Conservation (phyloP, 2,888 invertebrate species). For the Himalopsyche kuldschensis region DNA sequence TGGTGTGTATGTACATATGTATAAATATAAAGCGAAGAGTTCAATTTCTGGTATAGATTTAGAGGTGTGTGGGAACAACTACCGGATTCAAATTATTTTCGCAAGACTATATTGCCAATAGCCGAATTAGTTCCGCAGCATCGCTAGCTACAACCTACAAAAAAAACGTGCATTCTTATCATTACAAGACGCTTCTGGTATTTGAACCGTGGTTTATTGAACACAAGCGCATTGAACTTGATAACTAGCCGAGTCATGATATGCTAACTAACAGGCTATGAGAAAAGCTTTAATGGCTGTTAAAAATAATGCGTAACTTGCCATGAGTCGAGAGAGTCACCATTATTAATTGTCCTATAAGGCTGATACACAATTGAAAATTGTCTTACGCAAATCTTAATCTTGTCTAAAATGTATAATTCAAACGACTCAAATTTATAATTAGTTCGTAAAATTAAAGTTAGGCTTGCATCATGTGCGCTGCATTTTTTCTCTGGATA, state of each 20-base stretch:
- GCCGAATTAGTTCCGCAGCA: background rate
- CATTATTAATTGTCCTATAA: background rate
- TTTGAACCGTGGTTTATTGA: constrained; percentile 1
- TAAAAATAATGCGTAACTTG: background rate
- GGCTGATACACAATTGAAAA: no score
- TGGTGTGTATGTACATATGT: no score
- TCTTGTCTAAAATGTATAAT: no score
- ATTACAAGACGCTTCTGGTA: background rate
- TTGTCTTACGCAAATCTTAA: no score
- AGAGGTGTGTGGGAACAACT: background rate
- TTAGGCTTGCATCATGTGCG: no score
- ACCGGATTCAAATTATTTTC: background rate
- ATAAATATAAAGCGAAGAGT: no score
- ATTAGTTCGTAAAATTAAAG: no score
- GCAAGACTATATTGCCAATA: background rate
- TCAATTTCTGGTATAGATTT: background rate
- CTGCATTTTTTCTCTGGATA: no score
- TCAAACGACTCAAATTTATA: no score
- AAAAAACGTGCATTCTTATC: background rate
- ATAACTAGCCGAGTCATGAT: background rate
- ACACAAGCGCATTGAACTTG: background rate
- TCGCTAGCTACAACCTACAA: background rate
- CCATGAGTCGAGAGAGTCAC: background rate
- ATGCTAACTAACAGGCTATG: background rate
- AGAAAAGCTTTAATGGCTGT: background rate